These are phyloP conservation scores for Drosophila incognita DNA, from an alignment of 2,888 invertebrate genomes.

Conservation along the genomic window DNA sequence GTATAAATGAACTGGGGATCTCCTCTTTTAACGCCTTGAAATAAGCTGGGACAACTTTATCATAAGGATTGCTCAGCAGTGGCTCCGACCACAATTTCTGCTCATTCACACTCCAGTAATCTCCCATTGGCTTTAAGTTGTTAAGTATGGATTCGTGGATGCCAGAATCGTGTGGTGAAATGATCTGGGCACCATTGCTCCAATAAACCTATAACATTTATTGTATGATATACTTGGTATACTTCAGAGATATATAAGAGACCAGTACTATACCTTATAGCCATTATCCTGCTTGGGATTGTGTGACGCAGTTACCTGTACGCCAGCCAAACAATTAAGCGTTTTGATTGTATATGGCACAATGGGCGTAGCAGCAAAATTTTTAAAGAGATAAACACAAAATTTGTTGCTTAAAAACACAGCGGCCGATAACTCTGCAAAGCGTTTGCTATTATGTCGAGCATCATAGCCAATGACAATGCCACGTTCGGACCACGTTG, in stretches of 20 bases:
- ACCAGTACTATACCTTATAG: constrained; percentile 88
- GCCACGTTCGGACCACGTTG: constrained; percentile 87
- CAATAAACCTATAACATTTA: constrained; percentile 90
- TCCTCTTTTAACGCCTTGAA: constrained; percentile 87
- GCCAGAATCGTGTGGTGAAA: constrained; percentile 94
- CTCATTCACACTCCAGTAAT: constrained; percentile 90
- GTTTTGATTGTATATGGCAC: constrained; percentile 93
- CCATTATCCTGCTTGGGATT: constrained; percentile 98
- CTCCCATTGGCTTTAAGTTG: constrained; percentile 90
- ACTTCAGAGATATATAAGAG: background rate
- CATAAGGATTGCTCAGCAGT: constrained; percentile 89
- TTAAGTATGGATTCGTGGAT: constrained; percentile 92
- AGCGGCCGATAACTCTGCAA: constrained; percentile 90
- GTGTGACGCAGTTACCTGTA: constrained; percentile 98
- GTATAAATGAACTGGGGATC: constrained; percentile 86
- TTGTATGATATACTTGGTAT: background rate
- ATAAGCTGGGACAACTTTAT: constrained; percentile 89
- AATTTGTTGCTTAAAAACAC: constrained; percentile 92
- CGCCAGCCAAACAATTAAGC: constrained; percentile 91
- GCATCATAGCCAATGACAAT: constrained; percentile 97
- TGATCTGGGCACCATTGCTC: constrained; percentile 97
- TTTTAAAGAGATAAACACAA: constrained; percentile 92
- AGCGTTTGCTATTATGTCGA: constrained; percentile 95
- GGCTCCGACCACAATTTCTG: constrained; percentile 86
- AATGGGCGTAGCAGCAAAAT: constrained; percentile 95